A percentile compares a stretch with the other conserved stretches of the same genome.
phyloP scores from a whole-genome alignment of 2,888 invertebrate species.

The Philereme transversata region DNA sequence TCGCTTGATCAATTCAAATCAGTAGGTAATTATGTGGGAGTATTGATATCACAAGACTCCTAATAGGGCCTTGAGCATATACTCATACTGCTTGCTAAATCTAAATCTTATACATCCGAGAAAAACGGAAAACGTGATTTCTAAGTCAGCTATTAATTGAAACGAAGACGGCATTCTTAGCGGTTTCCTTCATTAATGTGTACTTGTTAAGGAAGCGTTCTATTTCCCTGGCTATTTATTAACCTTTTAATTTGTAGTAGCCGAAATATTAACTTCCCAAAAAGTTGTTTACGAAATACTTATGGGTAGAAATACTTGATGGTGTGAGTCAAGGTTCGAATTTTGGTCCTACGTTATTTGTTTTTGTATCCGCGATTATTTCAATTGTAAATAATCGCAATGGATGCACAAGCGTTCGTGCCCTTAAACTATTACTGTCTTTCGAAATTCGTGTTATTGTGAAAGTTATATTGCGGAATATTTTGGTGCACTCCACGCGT shows the following conservation, averaged over 20 bases:
- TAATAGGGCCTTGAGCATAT: slow-evolving; percentile 21
- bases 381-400: background rate
- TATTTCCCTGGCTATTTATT: slow-evolving; percentile 6
- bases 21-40: slow-evolving; percentile 26
- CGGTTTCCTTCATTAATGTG: slow-evolving; percentile 31
- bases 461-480: slow-evolving; percentile 17
- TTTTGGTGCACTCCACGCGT: slow-evolving; percentile 24
- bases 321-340: slow-evolving; percentile 24
- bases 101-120: slow-evolving; percentile 17
- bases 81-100: slow-evolving; percentile 10
- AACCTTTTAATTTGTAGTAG: background rate
- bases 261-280: background rate
- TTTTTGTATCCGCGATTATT: background rate
- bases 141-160: slow-evolving; percentile 24
- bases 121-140: slow-evolving; percentile 37
- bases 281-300: background rate
- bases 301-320: slow-evolving; percentile 7
- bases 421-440: slow-evolving; percentile 11
- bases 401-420: slow-evolving; percentile 15
- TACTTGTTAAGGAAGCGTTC: slow-evolving; percentile 12
- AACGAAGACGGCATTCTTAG: slow-evolving; percentile 28
- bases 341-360: slow-evolving; percentile 12
- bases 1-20: slow-evolving; percentile 34
- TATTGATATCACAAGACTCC: slow-evolving; percentile 25
- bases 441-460: slow-evolving; percentile 15